Evolutionary conservation across 23 tunicate genomes (phyloP), one percentile per base, ranked within the genome.

Genomic region (Ciona savignyi): DNA sequence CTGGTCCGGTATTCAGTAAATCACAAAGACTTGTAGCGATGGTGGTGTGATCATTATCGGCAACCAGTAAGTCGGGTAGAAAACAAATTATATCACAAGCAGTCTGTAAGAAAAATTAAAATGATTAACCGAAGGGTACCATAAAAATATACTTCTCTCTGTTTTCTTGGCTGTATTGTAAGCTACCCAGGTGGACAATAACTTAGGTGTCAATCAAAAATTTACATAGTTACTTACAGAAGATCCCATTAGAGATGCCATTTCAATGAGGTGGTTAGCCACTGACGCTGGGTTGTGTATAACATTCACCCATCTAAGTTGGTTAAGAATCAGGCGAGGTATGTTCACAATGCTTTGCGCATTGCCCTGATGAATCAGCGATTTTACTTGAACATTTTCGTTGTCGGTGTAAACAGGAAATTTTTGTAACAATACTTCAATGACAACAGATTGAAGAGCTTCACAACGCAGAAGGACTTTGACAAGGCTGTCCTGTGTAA

Each of bases 401-500:
- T 73, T 62, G 27, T 85, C 92, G 22, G 70, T 48, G 34, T 78
- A 79, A 30, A 73, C 25, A 27, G 84, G 80, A 2, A 85, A 26
- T 73, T 83, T 83, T 70, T 84, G 70, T 20, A 90, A 25, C 70
- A 90, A 62, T 35, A 51, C 33, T 4, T 90, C 70, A n/a, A 81
- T 70, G n/a, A 84, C 79, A 61, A 24, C 42, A 1, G 78, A 0
- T 84, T 90, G 97, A 15, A 84, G n/a, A 56, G 76, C 71, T 2
- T 74, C 86, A 72, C 85, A 71, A 32, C 75, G 78, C n/a, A 90
- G 70, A 29, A 90, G 35, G 29, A 90, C 15, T 31, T 80, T 79
- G 48, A 90, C 26, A 29, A 90, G 63, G 74, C 90, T 78, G 67
- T 90, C 97, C 88, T 90, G 74, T 0, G 35, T 33, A 23, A 66